Evolutionary conservation across 2,113 vertebrate species (phyloP).

Genomic region (Camelus dromedarius): DNA sequence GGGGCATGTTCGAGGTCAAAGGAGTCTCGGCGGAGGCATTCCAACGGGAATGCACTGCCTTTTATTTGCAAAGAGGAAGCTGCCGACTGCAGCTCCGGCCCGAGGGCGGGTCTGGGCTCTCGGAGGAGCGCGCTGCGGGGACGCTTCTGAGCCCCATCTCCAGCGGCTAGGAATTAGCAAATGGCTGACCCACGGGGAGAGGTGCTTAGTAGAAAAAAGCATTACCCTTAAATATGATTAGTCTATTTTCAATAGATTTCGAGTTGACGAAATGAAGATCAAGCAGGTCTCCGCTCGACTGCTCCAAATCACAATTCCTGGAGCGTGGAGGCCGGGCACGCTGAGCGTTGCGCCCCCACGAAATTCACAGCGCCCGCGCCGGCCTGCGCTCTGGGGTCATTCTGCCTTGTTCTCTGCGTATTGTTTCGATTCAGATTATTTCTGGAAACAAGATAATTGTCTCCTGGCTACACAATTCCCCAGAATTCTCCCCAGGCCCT

Average conservation of each 20-base stretch:
- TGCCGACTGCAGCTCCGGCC: fast-evolving
- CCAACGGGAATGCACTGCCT: neutral
- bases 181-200: no score
- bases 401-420: constrained; percentile 1
- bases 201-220: neutral
- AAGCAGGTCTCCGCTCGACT: constrained; percentile 28
- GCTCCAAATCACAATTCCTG: constrained; percentile 61
- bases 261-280: neutral
- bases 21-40: fast-evolving
- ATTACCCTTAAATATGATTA: neutral
- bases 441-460: constrained; percentile 73
- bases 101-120: fast-evolving
- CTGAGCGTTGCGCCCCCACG: constrained; percentile 49
- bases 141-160: neutral
- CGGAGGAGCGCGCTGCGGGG: fast-evolving
- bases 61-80: neutral
- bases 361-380: neutral
- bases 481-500: neutral
- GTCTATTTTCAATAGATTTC: neutral
- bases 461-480: constrained; percentile 45
- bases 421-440: constrained; percentile 71
- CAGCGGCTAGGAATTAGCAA: neutral
- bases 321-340: neutral
- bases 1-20: neutral
- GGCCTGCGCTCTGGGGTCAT: constrained; percentile 20